Evolutionary conservation across 1,140 invertebrate species (phyloP), one percentile per base, ranked within the genome.

Genomic region (Diplogasteroides magnus): DNA sequence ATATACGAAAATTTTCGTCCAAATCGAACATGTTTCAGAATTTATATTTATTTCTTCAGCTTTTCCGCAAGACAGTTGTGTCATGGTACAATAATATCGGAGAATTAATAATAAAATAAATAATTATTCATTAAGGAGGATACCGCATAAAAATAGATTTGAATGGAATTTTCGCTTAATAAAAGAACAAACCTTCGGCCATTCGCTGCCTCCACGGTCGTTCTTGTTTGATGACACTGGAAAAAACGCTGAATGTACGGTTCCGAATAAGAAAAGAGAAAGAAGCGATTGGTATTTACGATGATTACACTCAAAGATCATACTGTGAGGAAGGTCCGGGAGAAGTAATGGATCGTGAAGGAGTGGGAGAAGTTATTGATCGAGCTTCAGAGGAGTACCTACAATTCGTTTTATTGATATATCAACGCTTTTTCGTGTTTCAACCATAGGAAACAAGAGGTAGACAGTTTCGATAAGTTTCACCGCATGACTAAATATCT

Each of bases 191-290:
- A n/a, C 62, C 37, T 63, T 71, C 69, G 31, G 69, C 69, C 69
- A 71, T 65, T 57, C 69, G 62, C 55, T 71, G 69, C 13, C 69
- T 62, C 69, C 69, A 71, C 62, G 69, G 69, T 37, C 69, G 69
- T 32, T 71, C 69, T 25, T 28, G 29, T 48, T 48, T 48, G 37
- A 48, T 6, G 6, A 48, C 37, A 48, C 37, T 48, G 37, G 6
- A 48, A 48, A 19, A 48, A 19, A 48, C 6, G 19, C 6, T 6
- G 19, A 11, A 11, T 11, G 6, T 19, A 48, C 37, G 37, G 37
- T 11, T 19, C 6, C 37, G 37, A 48, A 48, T n/a, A n/a, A n/a
- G n/a, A n/a, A n/a, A n/a, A n/a, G n/a, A n/a, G n/a, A n/a, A n/a
- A n/a, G n/a, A n/a, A n/a, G n/a, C n/a, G n/a, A n/a, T n/a, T n/a